Evolutionary conservation across 1,140 invertebrate genomes (phyloP), one percentile per base, ranked within the genome.

Genomic region (Leptinotarsa lineolata): DNA sequence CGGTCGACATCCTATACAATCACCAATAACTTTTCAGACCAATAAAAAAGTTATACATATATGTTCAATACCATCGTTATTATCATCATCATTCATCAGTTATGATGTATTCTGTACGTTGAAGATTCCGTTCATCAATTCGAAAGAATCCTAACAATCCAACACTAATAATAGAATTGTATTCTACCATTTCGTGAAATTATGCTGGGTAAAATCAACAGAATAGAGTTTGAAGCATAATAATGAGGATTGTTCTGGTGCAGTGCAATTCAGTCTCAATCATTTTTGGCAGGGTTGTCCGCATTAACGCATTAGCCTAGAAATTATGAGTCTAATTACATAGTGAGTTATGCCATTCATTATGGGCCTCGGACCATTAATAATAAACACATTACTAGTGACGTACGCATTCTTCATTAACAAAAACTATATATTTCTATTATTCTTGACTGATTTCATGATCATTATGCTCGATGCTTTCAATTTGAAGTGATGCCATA

Each of bases 321-420:
- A 83, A 82, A 83, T 83, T 83, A 83, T 82, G 82, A 83, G 77
- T 81, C 82, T 83, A 83, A 83, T 83, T 83, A 83, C 78, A 78
- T 76, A 66, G 79, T 82, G 82, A 83, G 80, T 83, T 82, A 82
- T 83, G 81, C 80, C 82, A 82, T 83, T 82, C 82, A 82, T 83
- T 83, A 83, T 74, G 70, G 46, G 72, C 66, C 30, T 39, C 30
- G 11, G 63, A 45, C 76, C 71, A 83, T 83, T 82, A 83, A 83
- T 83, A 83, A 83, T 83, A 81, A 81, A 81, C 75, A 76, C 81
- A 81, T 81, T 82, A 82, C 80, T 78, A 73, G 73, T 78, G 78
- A 80, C 76, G 71, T 72, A 70, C 69, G 75, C 81, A 83, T 83
- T 83, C 81, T 83, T 83, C 80, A 83, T 82, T 83, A 82, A 80